A percentile compares a stretch with the other conserved stretches of the same genome.
Conservation (phyloP, 2,113 vertebrate genomes). For the Limnothrissa miodon region DNA sequence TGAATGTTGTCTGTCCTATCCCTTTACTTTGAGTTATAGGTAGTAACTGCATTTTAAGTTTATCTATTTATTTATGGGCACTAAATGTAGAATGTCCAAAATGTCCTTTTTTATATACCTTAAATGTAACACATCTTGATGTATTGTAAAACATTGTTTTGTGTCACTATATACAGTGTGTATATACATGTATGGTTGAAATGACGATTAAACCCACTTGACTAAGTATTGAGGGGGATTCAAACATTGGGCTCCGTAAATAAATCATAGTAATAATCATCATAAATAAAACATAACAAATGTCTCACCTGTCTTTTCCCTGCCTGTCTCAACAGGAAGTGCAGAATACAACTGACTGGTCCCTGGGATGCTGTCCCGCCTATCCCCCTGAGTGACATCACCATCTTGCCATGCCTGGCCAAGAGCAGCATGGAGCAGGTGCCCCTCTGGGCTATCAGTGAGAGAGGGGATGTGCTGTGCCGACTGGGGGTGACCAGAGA, state of each 20-base stretch:
- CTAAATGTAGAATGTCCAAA: too few relatives aligned
- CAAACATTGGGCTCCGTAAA: background rate
- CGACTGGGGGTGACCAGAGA: slow-evolving; percentile 81
- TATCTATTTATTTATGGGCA: too few relatives aligned
- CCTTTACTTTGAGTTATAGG: too few relatives aligned
- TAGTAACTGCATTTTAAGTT: too few relatives aligned
- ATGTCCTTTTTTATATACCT: too few relatives aligned
- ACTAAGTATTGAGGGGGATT: background rate
- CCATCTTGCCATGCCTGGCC: slow-evolving; percentile 81
- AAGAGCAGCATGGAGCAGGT: slow-evolving; percentile 70
- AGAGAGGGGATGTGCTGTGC: slow-evolving; percentile 94
- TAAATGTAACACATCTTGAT: too few relatives aligned
- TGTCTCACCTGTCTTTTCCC: background rate
- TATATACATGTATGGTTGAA: too few relatives aligned
- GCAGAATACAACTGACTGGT: slow-evolving; percentile 82
- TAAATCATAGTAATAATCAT: background rate
- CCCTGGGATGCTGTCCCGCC: slow-evolving; percentile 92
- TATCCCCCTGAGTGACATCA: slow-evolving; percentile 83
- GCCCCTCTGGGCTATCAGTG: slow-evolving; percentile 92
- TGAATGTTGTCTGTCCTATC: too few relatives aligned
- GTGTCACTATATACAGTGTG: too few relatives aligned
- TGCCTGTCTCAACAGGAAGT: slow-evolving; percentile 75
- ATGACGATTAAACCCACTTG: too few relatives aligned
- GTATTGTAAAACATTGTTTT: too few relatives aligned
- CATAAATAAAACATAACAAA: background rate